Evolutionary conservation across 2,888 invertebrate species (phyloP).

Genomic region (Drosophila testacea): DNA sequence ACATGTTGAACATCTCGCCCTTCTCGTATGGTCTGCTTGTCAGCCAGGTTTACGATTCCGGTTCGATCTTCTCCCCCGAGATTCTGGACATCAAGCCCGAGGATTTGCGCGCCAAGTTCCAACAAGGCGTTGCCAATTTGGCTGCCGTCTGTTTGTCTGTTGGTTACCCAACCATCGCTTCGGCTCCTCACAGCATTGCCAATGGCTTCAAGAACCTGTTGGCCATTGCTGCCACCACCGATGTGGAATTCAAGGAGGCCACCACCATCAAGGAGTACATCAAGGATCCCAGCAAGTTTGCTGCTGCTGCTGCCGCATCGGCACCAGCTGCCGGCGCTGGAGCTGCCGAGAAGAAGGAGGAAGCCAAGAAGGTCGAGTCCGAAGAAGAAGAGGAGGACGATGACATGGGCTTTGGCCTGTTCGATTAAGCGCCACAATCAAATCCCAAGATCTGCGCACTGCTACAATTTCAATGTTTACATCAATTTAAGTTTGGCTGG

Average conservation of each 20-base stretch:
- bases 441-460: constrained; percentile 18
- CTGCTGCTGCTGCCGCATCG: constrained; percentile 87
- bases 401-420: constrained; percentile 99
- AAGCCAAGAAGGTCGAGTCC: constrained; percentile 93
- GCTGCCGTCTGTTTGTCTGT: constrained; percentile 97
- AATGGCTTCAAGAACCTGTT: constrained; percentile 99
- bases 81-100: constrained; percentile 99
- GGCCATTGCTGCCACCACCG: constrained; percentile 98
- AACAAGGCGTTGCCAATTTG: constrained; percentile 97
- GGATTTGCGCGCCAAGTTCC: constrained; percentile 95
- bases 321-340: constrained; percentile 88
- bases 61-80: constrained; percentile 98
- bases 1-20: constrained; percentile 99
- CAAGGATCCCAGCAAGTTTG: constrained; percentile 99
- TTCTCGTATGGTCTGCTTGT: constrained; percentile 99
- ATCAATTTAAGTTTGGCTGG: constrained; percentile 20
- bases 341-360: constrained; percentile 88
- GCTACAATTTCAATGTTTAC: constrained; percentile 50
- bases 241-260: constrained; percentile 97
- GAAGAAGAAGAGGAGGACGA: constrained; percentile 92
- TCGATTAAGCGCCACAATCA: constrained; percentile 88
- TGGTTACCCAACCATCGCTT: constrained; percentile 98
- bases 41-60: constrained; percentile 98
- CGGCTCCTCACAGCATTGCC: constrained; percentile 98
- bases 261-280: constrained; percentile 95